These are phyloP conservation scores for Falco cherrug DNA, from an alignment of 2,797 vertebrate species.

Conservation along the genomic window DNA sequence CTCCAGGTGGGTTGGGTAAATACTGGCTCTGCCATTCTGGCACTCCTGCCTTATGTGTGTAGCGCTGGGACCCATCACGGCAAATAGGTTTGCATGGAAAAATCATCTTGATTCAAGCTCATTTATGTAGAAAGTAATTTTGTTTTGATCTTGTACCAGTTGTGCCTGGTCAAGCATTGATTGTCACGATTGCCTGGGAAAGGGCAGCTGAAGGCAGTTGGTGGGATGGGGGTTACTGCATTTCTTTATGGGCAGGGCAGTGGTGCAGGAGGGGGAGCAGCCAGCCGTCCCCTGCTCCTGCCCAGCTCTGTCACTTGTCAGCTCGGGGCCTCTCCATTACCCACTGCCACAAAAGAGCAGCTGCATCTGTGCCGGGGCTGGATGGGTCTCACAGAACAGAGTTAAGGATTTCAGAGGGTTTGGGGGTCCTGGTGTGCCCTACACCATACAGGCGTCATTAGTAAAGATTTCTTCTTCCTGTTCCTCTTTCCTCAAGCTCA, in stretches of 20 bases:
- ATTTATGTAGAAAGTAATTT: neutral
- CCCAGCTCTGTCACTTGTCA: neutral
- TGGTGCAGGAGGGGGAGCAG: neutral
- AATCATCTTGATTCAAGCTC: neutral
- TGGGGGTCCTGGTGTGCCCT: neutral
- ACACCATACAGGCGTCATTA: rapidly evolving
- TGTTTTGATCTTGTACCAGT: neutral
- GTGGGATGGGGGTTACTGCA: neutral
- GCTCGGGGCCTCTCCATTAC: rapidly evolving
- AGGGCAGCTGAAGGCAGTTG: neutral
- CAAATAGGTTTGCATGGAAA: neutral
- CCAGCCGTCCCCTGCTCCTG: neutral
- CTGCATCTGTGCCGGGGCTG: rapidly evolving
- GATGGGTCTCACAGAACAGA: no score
- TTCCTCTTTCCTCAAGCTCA: neutral
- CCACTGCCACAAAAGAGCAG: neutral
- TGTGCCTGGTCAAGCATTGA: neutral
- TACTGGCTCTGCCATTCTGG: rapidly evolving
- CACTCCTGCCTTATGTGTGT: neutral
- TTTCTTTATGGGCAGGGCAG: neutral
- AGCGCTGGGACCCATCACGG: neutral
- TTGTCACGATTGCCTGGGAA: no score
- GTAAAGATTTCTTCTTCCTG: neutral
- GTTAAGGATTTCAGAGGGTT: neutral
- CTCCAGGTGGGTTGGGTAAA: neutral